These are phyloP conservation scores for Hippocampus abdominalis DNA, from an alignment of 2,113 vertebrate species.

Conservation along the genomic window DNA sequence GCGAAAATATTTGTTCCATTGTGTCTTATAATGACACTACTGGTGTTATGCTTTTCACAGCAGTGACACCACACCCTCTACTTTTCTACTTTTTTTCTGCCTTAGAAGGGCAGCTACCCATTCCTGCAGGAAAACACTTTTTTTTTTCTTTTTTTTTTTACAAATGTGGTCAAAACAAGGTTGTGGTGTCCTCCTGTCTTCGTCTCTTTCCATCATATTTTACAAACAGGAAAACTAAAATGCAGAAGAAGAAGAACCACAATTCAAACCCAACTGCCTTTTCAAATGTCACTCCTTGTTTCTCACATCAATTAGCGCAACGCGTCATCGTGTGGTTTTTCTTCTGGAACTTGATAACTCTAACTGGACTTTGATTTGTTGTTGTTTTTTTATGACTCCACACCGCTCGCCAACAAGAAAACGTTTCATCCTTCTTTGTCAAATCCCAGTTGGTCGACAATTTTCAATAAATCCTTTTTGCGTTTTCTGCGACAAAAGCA, in stretches of 20 bases:
- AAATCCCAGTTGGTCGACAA: background rate
- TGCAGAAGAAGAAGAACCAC: slow-evolving; percentile 47
- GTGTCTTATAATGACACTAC: background rate
- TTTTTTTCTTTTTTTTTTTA: background rate
- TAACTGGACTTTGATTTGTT: background rate
- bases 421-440: slow-evolving; percentile 2
- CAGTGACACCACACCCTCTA: background rate
- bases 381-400: background rate
- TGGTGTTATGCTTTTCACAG: background rate
- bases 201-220: slow-evolving; percentile 54
- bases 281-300: slow-evolving; percentile 53
- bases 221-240: slow-evolving; percentile 57
- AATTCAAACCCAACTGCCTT: slow-evolving; percentile 57
- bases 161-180: background rate
- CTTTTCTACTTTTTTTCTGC: background rate
- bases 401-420: slow-evolving; percentile 4
- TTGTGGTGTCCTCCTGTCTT: slow-evolving; percentile 46
- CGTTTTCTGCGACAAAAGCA: too few relatives aligned
- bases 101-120: background rate
- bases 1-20: background rate
- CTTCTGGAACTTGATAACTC: background rate
- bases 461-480: background rate
- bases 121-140: background rate
- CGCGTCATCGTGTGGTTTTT: background rate
- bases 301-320: slow-evolving; percentile 37